Evolutionary conservation across 2,113 vertebrate genomes (phyloP), one percentile per base, ranked within the genome.

Genomic region (Tyto alba): DNA sequence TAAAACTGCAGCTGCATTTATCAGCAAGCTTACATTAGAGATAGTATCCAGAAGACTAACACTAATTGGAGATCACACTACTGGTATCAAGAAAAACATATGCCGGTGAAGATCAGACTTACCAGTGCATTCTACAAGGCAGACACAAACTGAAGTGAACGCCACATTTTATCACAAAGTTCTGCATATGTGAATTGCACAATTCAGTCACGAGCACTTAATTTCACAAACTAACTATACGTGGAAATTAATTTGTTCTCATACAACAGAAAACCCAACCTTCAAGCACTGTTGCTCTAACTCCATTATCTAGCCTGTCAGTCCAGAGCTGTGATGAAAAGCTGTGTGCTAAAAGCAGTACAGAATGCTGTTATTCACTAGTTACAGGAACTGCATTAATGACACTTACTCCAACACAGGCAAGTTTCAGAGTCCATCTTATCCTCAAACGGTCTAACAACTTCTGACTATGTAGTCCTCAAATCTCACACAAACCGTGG

Each of bases 121-220:
- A 75, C 5, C 43, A 88, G 22, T 41, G 30, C 32, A 75, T 68
- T 30, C 52, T 52, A 21, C n/a, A 76, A 59, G 30, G 34, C 21
- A 10, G 1, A 29, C 41, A 69, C 0, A 1, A 83, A 73, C 6
- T 40, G 22, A 94, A 89, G 22, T 7, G 16, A 87, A 79, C 22
- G 57, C 11, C 36, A 82, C 23, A 38, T 84, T 86, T 77, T 75
- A 67, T 19, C 64, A 69, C 20, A 41, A 62, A 83, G 20, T 36
- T 17, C 38, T 77, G 32, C 0, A 1, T 5, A 60, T 3, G 27
- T 7, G 9, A 89, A 50, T 27, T 22, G 41, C 2, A 1, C 29
- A 36, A 75, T 63, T 88, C 20, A 79, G 47, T 50, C 38, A 53
- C 29, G 13, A 55, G n/a, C 66, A 67, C n/a, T 63, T 88, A 13